Evolutionary conservation across 2,888 invertebrate genomes (phyloP), one percentile per base, ranked within the genome.

Genomic region (Rhimphoctona megacephalus): DNA sequence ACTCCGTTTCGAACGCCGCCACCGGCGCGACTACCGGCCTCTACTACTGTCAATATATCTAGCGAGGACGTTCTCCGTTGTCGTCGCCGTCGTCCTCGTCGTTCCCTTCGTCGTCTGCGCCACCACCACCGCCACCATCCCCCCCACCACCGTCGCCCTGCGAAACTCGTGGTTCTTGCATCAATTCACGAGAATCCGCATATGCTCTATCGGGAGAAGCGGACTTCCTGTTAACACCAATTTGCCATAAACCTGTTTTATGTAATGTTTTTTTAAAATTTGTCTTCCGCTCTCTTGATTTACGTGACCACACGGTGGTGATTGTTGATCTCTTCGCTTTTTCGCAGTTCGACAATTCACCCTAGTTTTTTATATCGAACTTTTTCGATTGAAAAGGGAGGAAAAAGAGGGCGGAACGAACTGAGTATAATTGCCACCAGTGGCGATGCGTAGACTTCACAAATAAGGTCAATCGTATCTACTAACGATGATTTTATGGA

Each of bases 111-210:
- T 46, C 70, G 11, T 66, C 66, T 69, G 36, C 43, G 73, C 49
- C 85, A 43, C 49, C 79, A 52, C 66, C 73, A 30, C 49, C 52
- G 14, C 67, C 81, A 67, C 74, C 67, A 61, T 57, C 74, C 39
- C 74, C 80, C n/a, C 79, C 76, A 69, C 78, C 82, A 66, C 73
- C 79, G 66, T 67, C 83, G 72, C 69, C 72, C 77, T 78, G 72
- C 81, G 80, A 85, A 81, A 70, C 84, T 85, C 84, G 84, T 80
- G 84, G 84, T 70, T 85, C 84, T 85, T 80, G 69, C 81, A 85
- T 81, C 85, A 85, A 85, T 81, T 66, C 64, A 85, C 85, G 66
- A 73, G 81, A 85, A 85, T 81, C 81, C 85, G 72, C 85, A 72
- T 66, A 81, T 77, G 80, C 76, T 52, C 80, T 69, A 72, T 64